Conservation (phyloP, 2,797 vertebrate genomes). For the Sebastes glaucus region DNA sequence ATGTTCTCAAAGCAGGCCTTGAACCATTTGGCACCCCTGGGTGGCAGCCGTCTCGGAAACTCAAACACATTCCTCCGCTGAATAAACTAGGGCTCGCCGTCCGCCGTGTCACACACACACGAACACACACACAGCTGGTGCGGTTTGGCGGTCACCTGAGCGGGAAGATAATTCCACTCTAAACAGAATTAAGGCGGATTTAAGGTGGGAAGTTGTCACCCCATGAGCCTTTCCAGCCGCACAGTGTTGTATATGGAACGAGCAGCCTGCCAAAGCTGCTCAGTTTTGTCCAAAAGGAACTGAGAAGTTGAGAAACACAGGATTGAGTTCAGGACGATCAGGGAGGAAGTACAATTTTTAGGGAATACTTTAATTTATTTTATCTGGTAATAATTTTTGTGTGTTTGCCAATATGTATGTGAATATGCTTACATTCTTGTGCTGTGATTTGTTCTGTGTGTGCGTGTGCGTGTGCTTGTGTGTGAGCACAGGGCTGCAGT, state of each 20-base stretch:
- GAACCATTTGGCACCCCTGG: slow-evolving; percentile 71
- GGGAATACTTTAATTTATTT: slow-evolving; percentile 3
- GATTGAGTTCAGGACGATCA: slow-evolving; percentile 8
- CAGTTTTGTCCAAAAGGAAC: slow-evolving; percentile 33
- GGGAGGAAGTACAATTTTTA: not conserved
- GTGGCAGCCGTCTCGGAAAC: slow-evolving; percentile 77
- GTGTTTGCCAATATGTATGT: not conserved
- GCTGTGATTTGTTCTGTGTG: not conserved
- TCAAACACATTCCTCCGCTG: slow-evolving; percentile 79
- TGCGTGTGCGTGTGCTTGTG: slow-evolving; percentile 13
- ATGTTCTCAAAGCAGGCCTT: slow-evolving; percentile 79
- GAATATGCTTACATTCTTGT: not conserved
- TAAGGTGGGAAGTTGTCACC: slow-evolving; percentile 83
- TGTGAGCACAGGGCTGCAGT: slow-evolving; percentile 79
- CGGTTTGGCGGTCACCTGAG: slow-evolving; percentile 83
- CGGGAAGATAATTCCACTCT: slow-evolving; percentile 82
- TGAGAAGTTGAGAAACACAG: slow-evolving; percentile 31
- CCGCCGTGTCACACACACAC: slow-evolving; percentile 55
- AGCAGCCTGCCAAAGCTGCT: slow-evolving; percentile 46
- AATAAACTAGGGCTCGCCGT: slow-evolving; percentile 68
- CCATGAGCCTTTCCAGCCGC: slow-evolving; percentile 73
- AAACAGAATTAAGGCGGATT: slow-evolving; percentile 84
- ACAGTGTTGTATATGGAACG: slow-evolving; percentile 72
- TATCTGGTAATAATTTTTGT: not conserved
- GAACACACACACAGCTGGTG: slow-evolving; percentile 76